These are phyloP conservation scores for Hyla sarda DNA, from an alignment of 2,113 vertebrate species.

Conservation along the genomic window DNA sequence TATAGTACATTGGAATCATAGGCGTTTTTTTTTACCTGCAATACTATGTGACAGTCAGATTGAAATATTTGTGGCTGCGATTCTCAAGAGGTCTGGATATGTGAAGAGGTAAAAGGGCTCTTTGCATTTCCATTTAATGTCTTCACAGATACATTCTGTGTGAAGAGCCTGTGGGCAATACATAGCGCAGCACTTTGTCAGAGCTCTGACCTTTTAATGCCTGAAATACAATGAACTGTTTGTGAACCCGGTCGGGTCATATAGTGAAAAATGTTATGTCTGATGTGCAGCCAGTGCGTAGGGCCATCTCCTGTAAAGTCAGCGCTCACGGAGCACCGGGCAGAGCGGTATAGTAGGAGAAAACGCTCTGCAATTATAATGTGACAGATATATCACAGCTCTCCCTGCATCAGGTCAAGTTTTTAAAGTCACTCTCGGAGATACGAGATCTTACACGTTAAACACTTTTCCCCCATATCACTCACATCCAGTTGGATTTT, in stretches of 20 bases:
- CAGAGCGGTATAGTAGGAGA: too few species aligned
- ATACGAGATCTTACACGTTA: neutral
- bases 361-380: neutral
- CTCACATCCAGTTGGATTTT: neutral
- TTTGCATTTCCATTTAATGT: constrained; percentile 8
- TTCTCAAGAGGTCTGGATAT: neutral
- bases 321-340: neutral
- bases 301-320: neutral
- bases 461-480: neutral
- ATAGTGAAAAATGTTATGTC: neutral
- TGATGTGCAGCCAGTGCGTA: neutral
- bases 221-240: constrained; percentile 8
- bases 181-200: constrained; percentile 13
- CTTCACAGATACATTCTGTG: neutral
- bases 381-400: neutral
- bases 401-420: neutral
- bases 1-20: neutral
- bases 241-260: neutral
- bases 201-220: constrained; percentile 14
- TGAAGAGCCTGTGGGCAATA: constrained; percentile 3
- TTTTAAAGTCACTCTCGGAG: too few species aligned
- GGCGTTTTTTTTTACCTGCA: neutral
- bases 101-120: neutral
- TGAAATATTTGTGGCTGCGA: neutral
- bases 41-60: neutral